These are phyloP conservation scores for Buteo buteo DNA, from an alignment of 2,113 vertebrate species.

Conservation along the genomic window DNA sequence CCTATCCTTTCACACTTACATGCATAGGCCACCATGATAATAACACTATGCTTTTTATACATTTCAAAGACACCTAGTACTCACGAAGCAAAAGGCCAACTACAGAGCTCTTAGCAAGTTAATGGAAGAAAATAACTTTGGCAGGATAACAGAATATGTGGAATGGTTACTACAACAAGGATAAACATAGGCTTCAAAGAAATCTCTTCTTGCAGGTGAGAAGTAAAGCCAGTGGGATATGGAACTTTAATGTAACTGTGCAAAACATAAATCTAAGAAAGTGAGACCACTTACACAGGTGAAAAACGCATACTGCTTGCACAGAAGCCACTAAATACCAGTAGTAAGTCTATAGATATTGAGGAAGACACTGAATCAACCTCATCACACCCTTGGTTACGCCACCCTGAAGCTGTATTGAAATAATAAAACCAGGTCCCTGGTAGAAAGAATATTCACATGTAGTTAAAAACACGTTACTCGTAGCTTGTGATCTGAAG, in stretches of 20 bases:
- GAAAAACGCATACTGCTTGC: not conserved
- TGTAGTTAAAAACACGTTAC: not conserved
- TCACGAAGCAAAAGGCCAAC: not conserved
- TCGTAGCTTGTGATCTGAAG: not conserved
- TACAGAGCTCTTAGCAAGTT: not conserved
- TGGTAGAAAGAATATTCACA: not conserved
- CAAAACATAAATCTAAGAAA: not conserved
- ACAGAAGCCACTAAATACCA: not conserved
- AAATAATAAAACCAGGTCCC: not conserved
- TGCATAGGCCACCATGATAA: not conserved
- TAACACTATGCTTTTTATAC: not conserved
- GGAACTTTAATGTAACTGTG: not conserved
- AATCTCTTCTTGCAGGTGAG: fast-evolving
- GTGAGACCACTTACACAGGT: not conserved
- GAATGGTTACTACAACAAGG: not conserved
- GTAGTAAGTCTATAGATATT: fast-evolving
- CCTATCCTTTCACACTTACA: not conserved
- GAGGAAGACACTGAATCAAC: not conserved
- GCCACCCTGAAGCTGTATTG: not conserved
- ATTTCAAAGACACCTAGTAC: not conserved
- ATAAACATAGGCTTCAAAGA: not conserved
- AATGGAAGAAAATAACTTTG: not conserved
- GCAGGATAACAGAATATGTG: not conserved
- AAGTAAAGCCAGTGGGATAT: not conserved
- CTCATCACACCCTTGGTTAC: not conserved